phyloP scores from a whole-genome alignment of 2,113 vertebrate genomes.

The Glaucidium brasilianum region DNA sequence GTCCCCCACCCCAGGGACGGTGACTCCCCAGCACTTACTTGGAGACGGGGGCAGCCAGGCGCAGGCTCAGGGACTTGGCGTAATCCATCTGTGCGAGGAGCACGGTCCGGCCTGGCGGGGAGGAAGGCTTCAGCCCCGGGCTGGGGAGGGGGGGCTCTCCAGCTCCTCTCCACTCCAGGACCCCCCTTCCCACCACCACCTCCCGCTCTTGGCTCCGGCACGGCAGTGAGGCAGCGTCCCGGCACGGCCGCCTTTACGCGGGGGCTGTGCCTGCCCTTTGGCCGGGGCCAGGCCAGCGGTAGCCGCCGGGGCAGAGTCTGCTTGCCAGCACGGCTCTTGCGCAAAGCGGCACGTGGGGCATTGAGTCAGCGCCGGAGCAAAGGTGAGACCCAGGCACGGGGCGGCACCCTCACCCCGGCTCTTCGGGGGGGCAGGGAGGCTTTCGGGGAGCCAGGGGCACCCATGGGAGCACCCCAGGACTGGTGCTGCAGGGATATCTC shows the following conservation, averaged over 20 bases:
- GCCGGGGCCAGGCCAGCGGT: background rate
- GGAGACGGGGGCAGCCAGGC: conserved; percentile 29
- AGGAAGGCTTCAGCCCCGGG: background rate
- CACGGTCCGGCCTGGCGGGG: background rate
- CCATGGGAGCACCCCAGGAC: rapidly evolving
- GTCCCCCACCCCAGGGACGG: background rate
- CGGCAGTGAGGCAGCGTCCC: rapidly evolving
- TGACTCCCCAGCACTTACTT: background rate
- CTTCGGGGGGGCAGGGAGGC: rapidly evolving
- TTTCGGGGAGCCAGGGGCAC: background rate
- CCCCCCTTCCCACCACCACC: background rate
- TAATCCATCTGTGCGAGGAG: background rate
- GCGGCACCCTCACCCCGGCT: rapidly evolving
- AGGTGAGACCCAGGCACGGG: background rate
- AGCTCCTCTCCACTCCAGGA: background rate
- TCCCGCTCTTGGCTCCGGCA: rapidly evolving
- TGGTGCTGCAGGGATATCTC: rapidly evolving
- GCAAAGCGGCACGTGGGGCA: background rate
- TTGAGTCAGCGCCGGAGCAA: conserved; percentile 28
- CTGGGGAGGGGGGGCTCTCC: rapidly evolving
- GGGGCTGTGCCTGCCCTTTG: conserved; percentile 24
- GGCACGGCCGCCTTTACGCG: background rate
- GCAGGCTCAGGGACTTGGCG: conserved; percentile 47
- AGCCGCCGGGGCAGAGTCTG: background rate
- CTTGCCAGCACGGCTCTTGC: background rate